phyloP scores from a whole-genome alignment of 2,113 vertebrate genomes.

The Oncorhynchus keta region DNA sequence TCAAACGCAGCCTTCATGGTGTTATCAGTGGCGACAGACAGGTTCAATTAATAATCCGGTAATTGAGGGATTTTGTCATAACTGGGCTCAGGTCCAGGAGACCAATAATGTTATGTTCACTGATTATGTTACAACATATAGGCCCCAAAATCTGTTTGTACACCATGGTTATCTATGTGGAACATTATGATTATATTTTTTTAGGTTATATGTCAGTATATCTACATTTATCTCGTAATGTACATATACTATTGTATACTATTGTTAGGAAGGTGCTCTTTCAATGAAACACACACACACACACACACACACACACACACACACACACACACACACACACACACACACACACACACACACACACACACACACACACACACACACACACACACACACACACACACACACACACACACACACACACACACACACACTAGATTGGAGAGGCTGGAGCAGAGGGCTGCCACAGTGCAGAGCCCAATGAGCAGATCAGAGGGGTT shows the following conservation, averaged over 20 bases:
- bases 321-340: conserved; percentile 12
- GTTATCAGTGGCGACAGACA: neutral
- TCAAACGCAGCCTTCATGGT: too few relatives aligned
- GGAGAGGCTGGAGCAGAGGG: too few relatives aligned
- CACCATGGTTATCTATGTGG: too few relatives aligned
- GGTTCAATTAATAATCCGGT: neutral
- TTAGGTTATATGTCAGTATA: too few relatives aligned
- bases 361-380: neutral
- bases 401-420: conserved; percentile 11
- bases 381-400: neutral
- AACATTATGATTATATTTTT: too few relatives aligned
- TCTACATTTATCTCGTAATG: too few relatives aligned
- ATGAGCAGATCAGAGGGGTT: too few relatives aligned
- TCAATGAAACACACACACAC: neutral
- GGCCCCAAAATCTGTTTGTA: too few relatives aligned
- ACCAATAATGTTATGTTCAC: conserved; percentile 19
- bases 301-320: conserved; percentile 8
- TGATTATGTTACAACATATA: too few relatives aligned
- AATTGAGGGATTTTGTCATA: conserved; percentile 12
- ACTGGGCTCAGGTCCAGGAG: conserved; percentile 10
- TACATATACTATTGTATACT: too few relatives aligned
- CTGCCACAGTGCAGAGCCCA: too few relatives aligned
- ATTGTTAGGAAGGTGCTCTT: too few relatives aligned
- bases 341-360: conserved; percentile 5
- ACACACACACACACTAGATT: neutral